Evolutionary conservation across 2,113 vertebrate species (phyloP), one percentile per base, ranked within the genome.

Genomic region (Tinamus guttatus): DNA sequence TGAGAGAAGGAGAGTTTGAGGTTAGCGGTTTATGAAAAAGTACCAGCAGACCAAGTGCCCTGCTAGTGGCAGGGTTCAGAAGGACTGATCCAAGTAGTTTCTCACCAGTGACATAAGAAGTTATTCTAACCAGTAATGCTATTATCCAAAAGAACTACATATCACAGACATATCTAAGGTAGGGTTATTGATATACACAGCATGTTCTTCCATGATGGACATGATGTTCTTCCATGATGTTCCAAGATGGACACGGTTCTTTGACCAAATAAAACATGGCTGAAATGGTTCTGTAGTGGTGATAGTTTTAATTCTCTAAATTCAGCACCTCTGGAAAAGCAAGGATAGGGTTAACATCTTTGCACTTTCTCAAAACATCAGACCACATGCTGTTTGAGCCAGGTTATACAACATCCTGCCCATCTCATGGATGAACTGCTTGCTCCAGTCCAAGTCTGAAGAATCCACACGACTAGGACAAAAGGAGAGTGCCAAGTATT

Each of bases 181-280:
- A 2, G 38, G 51, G 36, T 7, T 36, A 45, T 21, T 51, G 56
- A 64, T 38, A n/a, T 2, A 58, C 9, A 11, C 3, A 13, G 41
- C 6, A 16, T 11, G 30, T 36, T 71, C 30, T 41, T 49, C 20
- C 32, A 30, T 14, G n/a, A n/a, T n/a, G n/a, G n/a, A n/a, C n/a
- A n/a, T n/a, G n/a, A n/a, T n/a, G n/a, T n/a, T n/a, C n/a, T n/a
- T n/a, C n/a, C n/a, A n/a, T n/a, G n/a, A n/a, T n/a, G n/a, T n/a
- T n/a, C n/a, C n/a, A 89, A 51, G 45, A 74, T 2, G 9, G 22
- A 15, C 0, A 0, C 22, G 15, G 22, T 38, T 38, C 24, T 62
- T 81, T 43, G 7, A 8, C 25, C 69, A 38, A 67, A 65, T 40
- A 73, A 89, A 91, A 73, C 4, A 9, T 38, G 3, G 24, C 76